Conservation (phyloP, 2,797 vertebrate genomes). For the Serranus cabrilla region DNA sequence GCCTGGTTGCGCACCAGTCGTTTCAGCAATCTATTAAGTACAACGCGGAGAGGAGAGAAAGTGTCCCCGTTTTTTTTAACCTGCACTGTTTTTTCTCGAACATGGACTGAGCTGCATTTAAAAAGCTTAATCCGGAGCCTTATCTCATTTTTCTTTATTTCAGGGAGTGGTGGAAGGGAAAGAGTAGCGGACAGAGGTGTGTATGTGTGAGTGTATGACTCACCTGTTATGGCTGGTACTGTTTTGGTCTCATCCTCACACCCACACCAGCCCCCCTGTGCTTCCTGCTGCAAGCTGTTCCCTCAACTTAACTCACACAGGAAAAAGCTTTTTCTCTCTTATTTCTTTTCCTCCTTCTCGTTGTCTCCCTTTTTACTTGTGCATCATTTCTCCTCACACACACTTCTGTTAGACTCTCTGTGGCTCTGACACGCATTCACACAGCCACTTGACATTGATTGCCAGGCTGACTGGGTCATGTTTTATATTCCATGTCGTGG, state of each 20-base stretch:
- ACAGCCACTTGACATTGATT: constrained; percentile 67
- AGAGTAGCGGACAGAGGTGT: constrained; percentile 52
- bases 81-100: constrained; percentile 20
- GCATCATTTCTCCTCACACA: constrained; percentile 23
- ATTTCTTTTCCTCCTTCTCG: background rate
- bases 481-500: constrained; percentile 46
- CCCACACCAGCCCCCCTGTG: constrained; percentile 60
- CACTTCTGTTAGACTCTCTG: constrained; percentile 32
- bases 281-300: constrained; percentile 62
- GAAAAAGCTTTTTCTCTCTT: constrained; percentile 44
- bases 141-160: constrained; percentile 51
- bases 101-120: constrained; percentile 51
- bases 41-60: constrained; percentile 43
- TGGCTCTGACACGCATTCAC: constrained; percentile 31
- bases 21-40: constrained; percentile 78
- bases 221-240: constrained; percentile 69
- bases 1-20: constrained; percentile 73
- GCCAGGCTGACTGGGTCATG: constrained; percentile 64
- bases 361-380: constrained; percentile 22
- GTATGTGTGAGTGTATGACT: constrained; percentile 62
- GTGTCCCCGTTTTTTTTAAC: constrained; percentile 30
- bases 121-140: constrained; percentile 31
- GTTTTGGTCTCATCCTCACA: constrained; percentile 66
- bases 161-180: constrained; percentile 51
- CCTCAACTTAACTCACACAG: constrained; percentile 44